Evolutionary conservation across 2,888 invertebrate genomes (phyloP).

Genomic region (Xestoiulus laeticollis): DNA sequence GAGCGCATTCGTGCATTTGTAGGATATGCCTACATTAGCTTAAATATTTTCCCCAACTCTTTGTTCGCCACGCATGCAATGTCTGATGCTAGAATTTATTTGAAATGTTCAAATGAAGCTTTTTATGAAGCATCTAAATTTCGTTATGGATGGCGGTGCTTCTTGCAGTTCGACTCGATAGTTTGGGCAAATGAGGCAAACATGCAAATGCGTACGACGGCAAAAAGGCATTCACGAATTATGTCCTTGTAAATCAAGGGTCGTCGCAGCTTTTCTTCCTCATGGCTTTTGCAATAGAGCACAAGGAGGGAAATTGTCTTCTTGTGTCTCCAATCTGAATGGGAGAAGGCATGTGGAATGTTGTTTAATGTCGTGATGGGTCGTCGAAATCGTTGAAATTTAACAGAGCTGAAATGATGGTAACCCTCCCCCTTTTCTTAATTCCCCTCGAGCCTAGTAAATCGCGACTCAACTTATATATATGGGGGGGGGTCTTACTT

Average conservation of each 20-base stretch:
- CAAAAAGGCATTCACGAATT: slow-evolving; percentile 49
- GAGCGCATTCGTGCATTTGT: neutral
- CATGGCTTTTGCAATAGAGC: neutral
- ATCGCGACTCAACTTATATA: neutral
- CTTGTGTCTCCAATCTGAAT: slow-evolving; percentile 23
- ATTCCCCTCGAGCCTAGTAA: neutral
- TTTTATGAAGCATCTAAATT: slow-evolving; percentile 26
- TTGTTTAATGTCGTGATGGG: slow-evolving; percentile 47
- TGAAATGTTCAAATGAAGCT: neutral
- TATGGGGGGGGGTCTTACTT: neutral
- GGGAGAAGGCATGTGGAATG: slow-evolving; percentile 47
- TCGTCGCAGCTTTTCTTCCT: slow-evolving; percentile 42
- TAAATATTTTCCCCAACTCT: slow-evolving; percentile 19
- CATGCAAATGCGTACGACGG: slow-evolving; percentile 44
- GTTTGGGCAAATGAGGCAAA: slow-evolving; percentile 50
- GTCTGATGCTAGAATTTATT: slow-evolving; percentile 10
- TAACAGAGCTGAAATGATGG: slow-evolving; percentile 20
- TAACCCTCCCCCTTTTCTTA: neutral
- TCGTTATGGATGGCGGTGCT: neutral
- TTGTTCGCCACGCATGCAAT: neutral
- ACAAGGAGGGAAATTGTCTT: slow-evolving; percentile 23
- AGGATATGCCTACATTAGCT: neutral
- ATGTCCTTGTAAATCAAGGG: slow-evolving; percentile 50
- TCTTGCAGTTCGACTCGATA: neutral
- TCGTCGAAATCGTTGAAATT: slow-evolving; percentile 44